Evolutionary conservation across 2,797 vertebrate species (phyloP).

Genomic region (Aselliscus stoliczkanus): DNA sequence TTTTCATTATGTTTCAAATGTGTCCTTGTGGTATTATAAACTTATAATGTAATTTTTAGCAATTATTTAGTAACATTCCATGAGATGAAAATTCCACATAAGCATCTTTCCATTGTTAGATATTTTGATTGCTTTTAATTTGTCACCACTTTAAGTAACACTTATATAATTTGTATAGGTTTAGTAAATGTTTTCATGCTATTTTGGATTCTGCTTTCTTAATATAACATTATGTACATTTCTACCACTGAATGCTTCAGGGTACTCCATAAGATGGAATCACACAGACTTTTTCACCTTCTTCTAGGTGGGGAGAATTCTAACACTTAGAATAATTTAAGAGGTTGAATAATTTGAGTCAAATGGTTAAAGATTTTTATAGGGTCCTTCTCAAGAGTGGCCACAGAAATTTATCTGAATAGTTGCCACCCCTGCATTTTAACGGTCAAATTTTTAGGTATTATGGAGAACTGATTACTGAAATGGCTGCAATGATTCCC

Average conservation of each 20-base stretch:
- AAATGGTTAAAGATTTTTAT: background rate
- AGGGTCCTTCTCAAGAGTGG: background rate
- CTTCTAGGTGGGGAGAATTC: background rate
- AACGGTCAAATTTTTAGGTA: background rate
- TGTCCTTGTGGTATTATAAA: background rate
- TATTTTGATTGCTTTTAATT: background rate
- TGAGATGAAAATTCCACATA: background rate
- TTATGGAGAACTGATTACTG: background rate
- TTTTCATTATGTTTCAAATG: background rate
- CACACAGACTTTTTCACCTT: background rate
- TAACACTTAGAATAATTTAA: background rate
- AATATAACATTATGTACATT: background rate
- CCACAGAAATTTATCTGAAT: background rate
- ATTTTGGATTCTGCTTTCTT: background rate
- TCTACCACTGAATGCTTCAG: background rate
- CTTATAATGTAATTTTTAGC: background rate
- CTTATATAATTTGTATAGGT: background rate
- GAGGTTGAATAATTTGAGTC: background rate
- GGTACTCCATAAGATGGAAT: background rate
- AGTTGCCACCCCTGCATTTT: background rate
- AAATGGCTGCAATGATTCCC: background rate
- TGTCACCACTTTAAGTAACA: background rate
- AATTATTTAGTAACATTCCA: background rate
- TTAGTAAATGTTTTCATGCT: background rate
- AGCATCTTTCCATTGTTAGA: background rate